Conservation (phyloP, 1,140 invertebrate species). For the silkworm (Bombyx mori) region DNA sequence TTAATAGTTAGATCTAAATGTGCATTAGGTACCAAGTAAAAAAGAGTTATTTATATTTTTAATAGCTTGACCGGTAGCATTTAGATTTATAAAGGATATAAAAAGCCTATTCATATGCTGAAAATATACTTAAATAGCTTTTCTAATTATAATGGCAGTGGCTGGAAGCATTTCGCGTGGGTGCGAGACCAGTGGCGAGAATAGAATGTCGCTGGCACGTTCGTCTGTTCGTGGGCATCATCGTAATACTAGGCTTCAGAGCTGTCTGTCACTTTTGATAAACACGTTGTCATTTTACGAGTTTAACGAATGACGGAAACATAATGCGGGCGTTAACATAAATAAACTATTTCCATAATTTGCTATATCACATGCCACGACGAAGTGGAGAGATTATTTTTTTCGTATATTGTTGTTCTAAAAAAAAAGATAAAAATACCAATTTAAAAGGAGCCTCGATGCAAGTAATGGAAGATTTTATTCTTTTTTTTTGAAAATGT, state of each 20-base stretch:
- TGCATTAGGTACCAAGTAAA: neutral
- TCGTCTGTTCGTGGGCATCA: conserved; percentile 25
- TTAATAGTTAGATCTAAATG: too few relatives aligned
- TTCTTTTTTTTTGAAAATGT: too few relatives aligned
- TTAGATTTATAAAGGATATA: neutral
- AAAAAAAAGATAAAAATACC: too few relatives aligned
- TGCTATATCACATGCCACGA: too few relatives aligned
- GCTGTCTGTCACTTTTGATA: conserved; percentile 18
- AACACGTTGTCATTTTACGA: neutral
- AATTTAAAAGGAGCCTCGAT: too few relatives aligned
- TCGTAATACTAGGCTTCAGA: conserved; percentile 2
- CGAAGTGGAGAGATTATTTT: too few relatives aligned
- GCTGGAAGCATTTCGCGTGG: conserved; percentile 67
- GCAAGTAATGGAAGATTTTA: too few relatives aligned
- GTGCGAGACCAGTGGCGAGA: conserved; percentile 41
- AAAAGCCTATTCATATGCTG: conserved; percentile 11
- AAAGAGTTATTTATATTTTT: neutral
- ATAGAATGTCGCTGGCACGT: conserved; percentile 55
- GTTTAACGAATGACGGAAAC: too few relatives aligned
- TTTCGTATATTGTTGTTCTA: too few relatives aligned
- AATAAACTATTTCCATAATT: too few relatives aligned
- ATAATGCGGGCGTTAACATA: too few relatives aligned
- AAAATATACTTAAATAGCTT: conserved; percentile 47
- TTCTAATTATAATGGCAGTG: conserved; percentile 67
- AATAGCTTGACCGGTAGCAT: neutral